Conservation (phyloP, 1,140 invertebrate species). For the Saccostrea glomerata region DNA sequence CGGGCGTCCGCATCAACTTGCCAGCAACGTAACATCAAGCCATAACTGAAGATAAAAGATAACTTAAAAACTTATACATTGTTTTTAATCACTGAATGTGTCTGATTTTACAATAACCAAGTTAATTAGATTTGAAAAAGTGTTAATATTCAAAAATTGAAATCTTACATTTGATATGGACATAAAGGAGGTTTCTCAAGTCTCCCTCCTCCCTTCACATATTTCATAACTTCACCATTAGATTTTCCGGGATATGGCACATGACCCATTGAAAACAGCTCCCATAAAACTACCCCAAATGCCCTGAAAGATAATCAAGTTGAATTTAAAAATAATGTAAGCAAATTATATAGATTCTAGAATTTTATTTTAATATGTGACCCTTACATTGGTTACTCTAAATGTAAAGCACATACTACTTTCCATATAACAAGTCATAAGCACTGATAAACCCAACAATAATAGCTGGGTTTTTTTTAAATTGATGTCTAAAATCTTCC, state of each 20-base stretch:
- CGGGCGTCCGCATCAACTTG: conserved; percentile 90
- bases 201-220: conserved; percentile 92
- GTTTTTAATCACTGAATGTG: no score
- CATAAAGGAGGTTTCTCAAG: conserved; percentile 89
- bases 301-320: conserved; percentile 82
- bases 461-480: no score
- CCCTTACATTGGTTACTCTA: no score
- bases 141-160: neutral
- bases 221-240: conserved; percentile 97
- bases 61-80: no score
- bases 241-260: conserved; percentile 97
- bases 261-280: conserved; percentile 93
- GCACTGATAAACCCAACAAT: no score
- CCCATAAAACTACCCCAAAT: conserved; percentile 97
- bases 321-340: neutral
- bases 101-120: no score
- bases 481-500: no score
- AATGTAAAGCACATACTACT: no score
- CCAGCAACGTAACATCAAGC: conserved; percentile 96
- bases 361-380: no score
- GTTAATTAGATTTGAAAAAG: neutral
- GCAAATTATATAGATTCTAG: no score
- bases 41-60: conserved; percentile 74
- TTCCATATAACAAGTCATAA: no score
- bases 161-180: conserved; percentile 86